These are phyloP conservation scores for Nettapus auritus DNA, from an alignment of 2,113 vertebrate species.

Conservation along the genomic window DNA sequence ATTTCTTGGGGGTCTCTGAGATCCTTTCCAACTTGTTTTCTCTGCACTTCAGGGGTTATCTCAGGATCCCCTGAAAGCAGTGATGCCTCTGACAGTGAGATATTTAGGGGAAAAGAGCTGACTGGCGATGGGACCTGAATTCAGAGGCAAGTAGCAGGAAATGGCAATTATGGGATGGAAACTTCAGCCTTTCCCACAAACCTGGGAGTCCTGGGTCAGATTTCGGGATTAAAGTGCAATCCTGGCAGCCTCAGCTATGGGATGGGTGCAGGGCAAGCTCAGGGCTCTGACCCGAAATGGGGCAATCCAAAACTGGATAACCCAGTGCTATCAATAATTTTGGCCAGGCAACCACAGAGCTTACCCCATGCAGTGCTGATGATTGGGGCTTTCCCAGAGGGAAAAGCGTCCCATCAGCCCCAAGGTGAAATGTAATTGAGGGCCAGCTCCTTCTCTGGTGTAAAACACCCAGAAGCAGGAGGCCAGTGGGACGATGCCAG, in stretches of 20 bases:
- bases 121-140: fast-evolving
- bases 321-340: not conserved
- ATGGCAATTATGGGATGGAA: not conserved
- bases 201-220: no score
- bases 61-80: not conserved
- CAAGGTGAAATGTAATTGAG: fast-evolving
- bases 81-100: not conserved
- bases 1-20: not conserved
- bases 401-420: not conserved
- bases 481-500: fast-evolving
- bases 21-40: not conserved
- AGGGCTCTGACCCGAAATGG: not conserved
- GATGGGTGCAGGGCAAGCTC: fast-evolving
- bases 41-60: not conserved
- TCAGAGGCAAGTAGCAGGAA: not conserved
- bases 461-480: not conserved
- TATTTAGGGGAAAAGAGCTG: not conserved
- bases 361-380: fast-evolving
- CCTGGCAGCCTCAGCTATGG: not conserved
- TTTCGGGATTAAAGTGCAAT: not conserved
- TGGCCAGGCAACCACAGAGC: fast-evolving
- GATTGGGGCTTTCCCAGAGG: fast-evolving
- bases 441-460: not conserved
- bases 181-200: not conserved
- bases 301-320: no score